Evolutionary conservation across 2,113 vertebrate genomes (phyloP).

Genomic region (Phalacrocorax aristotelis): DNA sequence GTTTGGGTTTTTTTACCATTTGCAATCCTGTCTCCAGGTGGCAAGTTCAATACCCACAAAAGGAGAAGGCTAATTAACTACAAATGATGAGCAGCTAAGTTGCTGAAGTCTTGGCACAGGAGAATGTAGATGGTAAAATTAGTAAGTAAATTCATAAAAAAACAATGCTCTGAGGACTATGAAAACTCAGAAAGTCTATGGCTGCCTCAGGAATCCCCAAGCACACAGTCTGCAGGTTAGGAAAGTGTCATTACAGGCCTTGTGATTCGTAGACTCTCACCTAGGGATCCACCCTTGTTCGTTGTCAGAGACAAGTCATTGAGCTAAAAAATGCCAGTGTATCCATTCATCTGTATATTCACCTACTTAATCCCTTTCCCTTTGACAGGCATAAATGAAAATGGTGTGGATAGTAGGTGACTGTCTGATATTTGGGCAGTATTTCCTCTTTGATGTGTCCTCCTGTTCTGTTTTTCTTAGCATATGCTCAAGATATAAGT

Average conservation of each 20-base stretch:
- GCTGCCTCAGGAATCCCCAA: background rate
- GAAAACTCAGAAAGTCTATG: background rate
- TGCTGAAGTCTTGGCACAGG: background rate
- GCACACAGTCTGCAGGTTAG: background rate
- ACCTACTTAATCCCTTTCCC: background rate
- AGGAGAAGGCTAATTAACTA: background rate
- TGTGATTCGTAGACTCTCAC: fast-evolving
- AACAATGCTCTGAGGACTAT: background rate
- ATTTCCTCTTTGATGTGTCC: background rate
- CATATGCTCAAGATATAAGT: background rate
- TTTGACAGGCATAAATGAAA: background rate
- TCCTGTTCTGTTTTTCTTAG: background rate
- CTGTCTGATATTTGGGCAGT: background rate
- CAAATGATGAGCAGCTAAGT: background rate
- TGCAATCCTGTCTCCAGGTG: background rate
- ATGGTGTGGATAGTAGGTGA: background rate
- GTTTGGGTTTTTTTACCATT: background rate
- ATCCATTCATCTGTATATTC: background rate
- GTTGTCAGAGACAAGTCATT: background rate
- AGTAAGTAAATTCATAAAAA: background rate
- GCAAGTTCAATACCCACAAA: background rate
- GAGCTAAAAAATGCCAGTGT: background rate
- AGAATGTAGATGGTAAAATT: background rate
- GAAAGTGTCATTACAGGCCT: background rate
- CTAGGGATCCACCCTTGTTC: background rate